A percentile compares a stretch with the other conserved stretches of the same genome.
phyloP scores from a whole-genome alignment of 2,888 invertebrate genomes.

The Lasioglossum marginatum region DNA sequence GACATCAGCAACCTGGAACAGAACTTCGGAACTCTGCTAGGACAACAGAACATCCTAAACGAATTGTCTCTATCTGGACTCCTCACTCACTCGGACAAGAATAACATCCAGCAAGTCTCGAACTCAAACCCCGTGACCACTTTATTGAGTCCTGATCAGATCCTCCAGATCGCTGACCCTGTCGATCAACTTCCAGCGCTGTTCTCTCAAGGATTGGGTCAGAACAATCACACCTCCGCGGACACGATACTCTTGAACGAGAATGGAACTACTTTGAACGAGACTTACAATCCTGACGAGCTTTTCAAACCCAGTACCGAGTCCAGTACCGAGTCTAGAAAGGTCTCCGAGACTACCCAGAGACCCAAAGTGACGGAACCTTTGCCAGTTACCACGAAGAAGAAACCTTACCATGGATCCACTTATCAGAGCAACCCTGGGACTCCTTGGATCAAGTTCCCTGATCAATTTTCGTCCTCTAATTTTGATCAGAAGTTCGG shows the following conservation, averaged over 20 bases:
- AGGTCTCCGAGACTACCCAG: constrained; percentile 17
- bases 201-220: constrained; percentile 80
- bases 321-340: constrained; percentile 17
- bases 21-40: constrained; percentile 76
- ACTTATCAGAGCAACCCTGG: constrained; percentile 29
- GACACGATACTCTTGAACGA: constrained; percentile 84
- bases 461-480: constrained; percentile 35
- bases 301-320: constrained; percentile 76
- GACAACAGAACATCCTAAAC: constrained; percentile 78
- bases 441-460: constrained; percentile 55
- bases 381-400: constrained; percentile 11
- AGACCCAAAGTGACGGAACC: constrained; percentile 32
- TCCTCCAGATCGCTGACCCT: constrained; percentile 83
- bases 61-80: constrained; percentile 78
- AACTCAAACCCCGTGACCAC: constrained; percentile 77
- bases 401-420: constrained; percentile 13
- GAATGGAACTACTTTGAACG: constrained; percentile 83
- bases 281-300: constrained; percentile 83
- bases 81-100: constrained; percentile 77
- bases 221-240: constrained; percentile 75
- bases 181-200: constrained; percentile 82
- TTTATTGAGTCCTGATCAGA: constrained; percentile 79
- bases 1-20: constrained; percentile 72
- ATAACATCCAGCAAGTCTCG: constrained; percentile 71
- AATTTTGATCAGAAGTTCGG: constrained; percentile 28